Base-by-base conservation (phyloP, 2,797 vertebrate genomes). In the Tadarida brasiliensis region DNA sequence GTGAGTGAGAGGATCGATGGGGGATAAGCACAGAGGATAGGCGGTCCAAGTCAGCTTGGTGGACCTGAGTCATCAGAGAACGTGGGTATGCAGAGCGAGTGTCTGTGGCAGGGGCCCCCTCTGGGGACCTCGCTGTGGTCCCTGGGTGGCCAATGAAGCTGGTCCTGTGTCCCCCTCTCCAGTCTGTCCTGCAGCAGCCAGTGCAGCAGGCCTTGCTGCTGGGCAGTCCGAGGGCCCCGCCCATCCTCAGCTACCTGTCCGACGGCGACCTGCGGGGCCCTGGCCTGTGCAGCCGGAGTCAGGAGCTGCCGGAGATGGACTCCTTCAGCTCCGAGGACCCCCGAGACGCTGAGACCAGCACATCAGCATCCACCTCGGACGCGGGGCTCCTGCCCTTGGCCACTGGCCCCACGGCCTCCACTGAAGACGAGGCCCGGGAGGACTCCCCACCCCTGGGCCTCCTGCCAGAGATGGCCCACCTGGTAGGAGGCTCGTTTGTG, bases 241-340 rank as follows among this genome's bases (percentile, higher is more conserved):
- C 98, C 90, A 98, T 99, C 22, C 98, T 99, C 94, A 99, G 99
- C 98, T 99, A 99, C 98, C 97, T 99, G 98, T 98, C 99, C 2
- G 97, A 99, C 78, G 97, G 97, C 0, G 98, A 98, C 39, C 98
- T 98, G 1, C 89, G 59, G 22, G 95, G 83, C 1, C 97, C 56
- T 0, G 9, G 92, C 35, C 96, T 91, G 70, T 86, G 92, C 57
- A 98, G 65, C 80, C 96, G n/a, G 30, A 83, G 96, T 26, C 96
- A 88, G 24, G 97, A 94, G 26, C 77, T 97, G 0, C 96, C 96
- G 0, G 98, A 98, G 94, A 97, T 96, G 11, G 98, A 98, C 63
- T 98, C 98, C 0, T 96, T 98, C 80, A 98, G 98, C 95, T 98
- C 98, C 0, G 98, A 98, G 92, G 98, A 98, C 2, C 98, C 97